phyloP scores from a whole-genome alignment of 2,888 invertebrate species.

The Plutella xylostella region DNA sequence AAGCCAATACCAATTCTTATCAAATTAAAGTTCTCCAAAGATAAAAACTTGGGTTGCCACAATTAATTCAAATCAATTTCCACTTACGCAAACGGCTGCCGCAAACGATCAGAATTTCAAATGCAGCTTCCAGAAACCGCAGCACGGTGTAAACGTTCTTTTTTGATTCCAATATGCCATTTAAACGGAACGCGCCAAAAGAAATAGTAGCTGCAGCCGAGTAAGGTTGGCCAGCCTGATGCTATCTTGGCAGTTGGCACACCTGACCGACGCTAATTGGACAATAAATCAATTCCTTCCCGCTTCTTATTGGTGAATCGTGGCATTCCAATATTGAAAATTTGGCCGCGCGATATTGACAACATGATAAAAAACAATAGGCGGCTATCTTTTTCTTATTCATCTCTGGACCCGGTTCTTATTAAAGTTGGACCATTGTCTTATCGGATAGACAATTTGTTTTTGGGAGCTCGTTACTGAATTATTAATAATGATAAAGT shows the following conservation, averaged over 20 bases:
- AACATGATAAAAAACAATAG: constrained; percentile 69
- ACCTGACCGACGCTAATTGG: constrained; percentile 71
- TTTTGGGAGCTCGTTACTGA: constrained; percentile 60
- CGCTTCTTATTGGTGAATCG: constrained; percentile 70
- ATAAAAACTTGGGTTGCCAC: constrained; percentile 44
- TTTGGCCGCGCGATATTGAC: constrained; percentile 70
- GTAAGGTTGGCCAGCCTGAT: constrained; percentile 66
- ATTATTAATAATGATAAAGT: constrained; percentile 51
- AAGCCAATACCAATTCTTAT: constrained; percentile 35
- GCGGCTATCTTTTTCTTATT: constrained; percentile 64
- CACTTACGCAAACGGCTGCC: constrained; percentile 51
- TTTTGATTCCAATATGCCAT: constrained; percentile 67
- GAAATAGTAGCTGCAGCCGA: constrained; percentile 49
- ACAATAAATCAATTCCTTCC: constrained; percentile 71
- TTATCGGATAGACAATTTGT: constrained; percentile 67
- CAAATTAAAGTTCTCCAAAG: constrained; percentile 54
- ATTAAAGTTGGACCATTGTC: constrained; percentile 59
- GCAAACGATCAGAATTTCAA: constrained; percentile 64
- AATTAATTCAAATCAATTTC: constrained; percentile 68
- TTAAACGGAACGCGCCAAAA: constrained; percentile 50
- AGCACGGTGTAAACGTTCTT: constrained; percentile 63
- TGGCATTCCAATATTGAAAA: constrained; percentile 70
- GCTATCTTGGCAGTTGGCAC: constrained; percentile 71
- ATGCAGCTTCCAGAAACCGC: constrained; percentile 54
- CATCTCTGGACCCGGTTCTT: constrained; percentile 63